Evolutionary conservation across 2,888 invertebrate genomes (phyloP).

Genomic region (Cephus sareptanus): DNA sequence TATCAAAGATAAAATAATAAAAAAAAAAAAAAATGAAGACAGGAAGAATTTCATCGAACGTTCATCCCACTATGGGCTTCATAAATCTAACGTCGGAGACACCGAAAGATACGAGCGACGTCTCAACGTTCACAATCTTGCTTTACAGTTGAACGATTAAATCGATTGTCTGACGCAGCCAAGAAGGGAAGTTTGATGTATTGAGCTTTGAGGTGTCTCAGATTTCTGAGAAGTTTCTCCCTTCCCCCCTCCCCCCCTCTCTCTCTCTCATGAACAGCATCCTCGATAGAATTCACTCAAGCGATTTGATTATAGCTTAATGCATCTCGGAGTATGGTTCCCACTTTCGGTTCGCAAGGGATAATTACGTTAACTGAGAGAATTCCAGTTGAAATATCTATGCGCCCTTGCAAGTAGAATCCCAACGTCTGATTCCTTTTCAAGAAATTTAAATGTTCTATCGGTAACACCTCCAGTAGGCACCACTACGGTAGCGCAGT

Average conservation of each 20-base stretch:
- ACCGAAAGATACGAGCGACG: neutral
- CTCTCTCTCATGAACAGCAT: neutral
- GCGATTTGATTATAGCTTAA: neutral
- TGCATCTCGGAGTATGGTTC: neutral
- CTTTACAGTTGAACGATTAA: slow-evolving; percentile 49
- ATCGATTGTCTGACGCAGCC: slow-evolving; percentile 49
- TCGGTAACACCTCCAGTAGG: too few species aligned
- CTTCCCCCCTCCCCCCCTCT: too few species aligned
- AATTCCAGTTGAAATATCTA: neutral
- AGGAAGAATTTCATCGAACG: neutral
- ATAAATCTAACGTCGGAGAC: neutral
- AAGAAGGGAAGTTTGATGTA: slow-evolving; percentile 42
- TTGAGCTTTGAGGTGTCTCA: slow-evolving; percentile 21
- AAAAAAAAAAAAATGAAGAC: neutral
- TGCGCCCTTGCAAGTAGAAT: neutral
- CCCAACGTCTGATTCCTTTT: neutral
- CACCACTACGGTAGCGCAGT: too few species aligned
- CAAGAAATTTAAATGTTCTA: neutral
- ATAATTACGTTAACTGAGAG: slow-evolving; percentile 21
- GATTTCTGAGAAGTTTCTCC: neutral
- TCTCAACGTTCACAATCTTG: slow-evolving; percentile 33
- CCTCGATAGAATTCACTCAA: neutral
- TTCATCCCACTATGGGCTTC: neutral
- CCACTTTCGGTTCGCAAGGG: slow-evolving; percentile 11
- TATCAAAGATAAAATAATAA: slow-evolving; percentile 12